Conservation (phyloP, 2,797 vertebrate species). For the Semotilus atromaculatus region DNA sequence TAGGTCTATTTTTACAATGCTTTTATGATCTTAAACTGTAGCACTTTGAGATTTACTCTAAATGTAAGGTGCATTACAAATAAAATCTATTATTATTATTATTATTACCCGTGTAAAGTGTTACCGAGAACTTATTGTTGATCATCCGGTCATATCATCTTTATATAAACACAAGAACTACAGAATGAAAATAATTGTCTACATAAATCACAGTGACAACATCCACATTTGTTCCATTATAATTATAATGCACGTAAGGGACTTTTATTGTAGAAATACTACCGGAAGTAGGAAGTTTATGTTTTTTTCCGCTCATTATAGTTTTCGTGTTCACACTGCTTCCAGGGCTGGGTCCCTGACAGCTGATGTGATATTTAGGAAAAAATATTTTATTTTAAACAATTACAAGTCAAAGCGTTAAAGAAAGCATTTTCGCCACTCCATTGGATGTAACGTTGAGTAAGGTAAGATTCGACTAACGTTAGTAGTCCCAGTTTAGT, state of each 20-base stretch:
- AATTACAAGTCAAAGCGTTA: neutral
- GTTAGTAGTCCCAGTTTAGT: neutral
- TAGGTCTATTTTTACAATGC: too few relatives aligned
- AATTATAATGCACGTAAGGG: neutral
- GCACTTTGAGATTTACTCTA: too few relatives aligned
- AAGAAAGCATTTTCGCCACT: neutral
- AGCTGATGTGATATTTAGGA: conserved; percentile 20
- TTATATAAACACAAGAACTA: neutral
- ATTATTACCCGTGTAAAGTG: too few relatives aligned
- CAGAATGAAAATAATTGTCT: neutral
- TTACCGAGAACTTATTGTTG: too few relatives aligned
- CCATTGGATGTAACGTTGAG: neutral
- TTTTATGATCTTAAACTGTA: too few relatives aligned
- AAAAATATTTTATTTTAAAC: neutral
- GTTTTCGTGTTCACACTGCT: conserved; percentile 20
- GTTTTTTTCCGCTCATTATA: neutral
- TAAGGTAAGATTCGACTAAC: conserved; percentile 25
- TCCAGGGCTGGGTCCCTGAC: conserved; percentile 43
- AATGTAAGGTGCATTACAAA: too few relatives aligned
- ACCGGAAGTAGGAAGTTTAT: conserved; percentile 32
- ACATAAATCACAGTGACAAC: neutral
- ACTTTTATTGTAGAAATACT: conserved; percentile 21
- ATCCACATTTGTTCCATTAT: neutral
- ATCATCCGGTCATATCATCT: neutral
- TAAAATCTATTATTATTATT: too few relatives aligned